These are phyloP conservation scores for Mungos mungo DNA, from an alignment of 2,113 vertebrate species.

Conservation along the genomic window DNA sequence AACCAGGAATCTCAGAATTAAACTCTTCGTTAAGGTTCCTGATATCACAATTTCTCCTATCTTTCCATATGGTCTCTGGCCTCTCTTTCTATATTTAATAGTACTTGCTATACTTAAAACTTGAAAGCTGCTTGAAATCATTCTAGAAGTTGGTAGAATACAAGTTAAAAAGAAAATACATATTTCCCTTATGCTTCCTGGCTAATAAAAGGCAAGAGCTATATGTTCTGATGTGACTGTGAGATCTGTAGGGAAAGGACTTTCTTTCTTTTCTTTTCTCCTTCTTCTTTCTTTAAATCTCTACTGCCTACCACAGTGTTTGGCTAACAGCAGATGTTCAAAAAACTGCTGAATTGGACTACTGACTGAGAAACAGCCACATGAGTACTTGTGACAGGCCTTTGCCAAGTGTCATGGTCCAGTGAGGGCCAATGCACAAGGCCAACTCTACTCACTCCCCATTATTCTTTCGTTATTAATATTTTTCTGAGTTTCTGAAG, in stretches of 20 bases:
- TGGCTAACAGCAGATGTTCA: not conserved
- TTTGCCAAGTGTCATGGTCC: not conserved
- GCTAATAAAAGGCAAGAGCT: not conserved
- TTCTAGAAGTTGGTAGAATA: not conserved
- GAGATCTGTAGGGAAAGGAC: not conserved
- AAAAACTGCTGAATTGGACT: not conserved
- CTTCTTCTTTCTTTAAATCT: not conserved
- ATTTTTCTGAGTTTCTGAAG: constrained; percentile 18
- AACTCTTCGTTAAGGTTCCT: not conserved
- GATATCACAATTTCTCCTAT: not conserved
- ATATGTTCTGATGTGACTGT: not conserved
- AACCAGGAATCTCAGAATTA: not conserved
- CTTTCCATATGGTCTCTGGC: not conserved
- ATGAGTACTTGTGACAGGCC: not conserved
- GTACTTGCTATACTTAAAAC: not conserved
- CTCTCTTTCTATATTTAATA: not conserved
- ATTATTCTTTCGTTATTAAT: not conserved
- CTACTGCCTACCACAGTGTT: not conserved
- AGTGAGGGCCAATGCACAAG: not conserved
- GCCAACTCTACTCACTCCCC: not conserved
- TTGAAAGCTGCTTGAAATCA: not conserved
- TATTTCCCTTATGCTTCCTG: not conserved
- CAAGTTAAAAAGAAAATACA: not conserved
- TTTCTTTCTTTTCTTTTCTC: not conserved
- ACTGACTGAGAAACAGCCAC: not conserved